These are phyloP conservation scores for Theodoxus fluviatilis DNA, from an alignment of 2,888 invertebrate species.

Conservation along the genomic window DNA sequence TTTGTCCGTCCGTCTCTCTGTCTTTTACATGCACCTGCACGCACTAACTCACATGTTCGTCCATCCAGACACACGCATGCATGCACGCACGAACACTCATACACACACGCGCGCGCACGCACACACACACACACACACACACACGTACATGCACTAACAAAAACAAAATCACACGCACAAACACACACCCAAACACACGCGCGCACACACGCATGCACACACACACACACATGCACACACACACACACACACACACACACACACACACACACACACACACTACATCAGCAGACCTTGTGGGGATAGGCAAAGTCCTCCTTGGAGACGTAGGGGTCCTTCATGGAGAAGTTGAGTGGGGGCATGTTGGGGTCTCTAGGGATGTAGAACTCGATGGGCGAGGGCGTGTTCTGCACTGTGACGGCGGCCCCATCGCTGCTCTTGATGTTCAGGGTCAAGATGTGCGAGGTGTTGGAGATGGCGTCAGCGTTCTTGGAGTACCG, in stretches of 20 bases:
- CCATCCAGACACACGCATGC: too few species aligned
- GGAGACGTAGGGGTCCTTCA: slow-evolving; percentile 32
- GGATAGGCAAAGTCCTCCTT: background rate
- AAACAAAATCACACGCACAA: too few species aligned
- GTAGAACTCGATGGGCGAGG: slow-evolving; percentile 40
- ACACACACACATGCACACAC: too few species aligned
- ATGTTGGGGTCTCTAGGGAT: slow-evolving; percentile 39
- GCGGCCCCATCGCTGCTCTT: slow-evolving; percentile 26
- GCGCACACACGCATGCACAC: too few species aligned
- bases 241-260: background rate
- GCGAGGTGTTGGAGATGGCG: slow-evolving; percentile 23
- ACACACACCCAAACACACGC: too few species aligned
- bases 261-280: slow-evolving; percentile 20
- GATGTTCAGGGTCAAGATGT: slow-evolving; percentile 33
- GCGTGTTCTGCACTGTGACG: slow-evolving; percentile 26
- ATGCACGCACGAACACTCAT: too few species aligned
- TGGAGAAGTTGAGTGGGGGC: slow-evolving; percentile 22
- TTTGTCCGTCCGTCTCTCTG: too few species aligned
- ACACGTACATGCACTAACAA: too few species aligned
- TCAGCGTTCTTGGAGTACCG: slow-evolving; percentile 27
- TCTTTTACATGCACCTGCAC: too few species aligned
- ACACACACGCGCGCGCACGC: too few species aligned
- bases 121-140: too few species aligned
- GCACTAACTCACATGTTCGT: too few species aligned
- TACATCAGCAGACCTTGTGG: background rate